These are phyloP conservation scores for Epinotia demarniana DNA, from an alignment of 2,888 invertebrate species.

Conservation along the genomic window DNA sequence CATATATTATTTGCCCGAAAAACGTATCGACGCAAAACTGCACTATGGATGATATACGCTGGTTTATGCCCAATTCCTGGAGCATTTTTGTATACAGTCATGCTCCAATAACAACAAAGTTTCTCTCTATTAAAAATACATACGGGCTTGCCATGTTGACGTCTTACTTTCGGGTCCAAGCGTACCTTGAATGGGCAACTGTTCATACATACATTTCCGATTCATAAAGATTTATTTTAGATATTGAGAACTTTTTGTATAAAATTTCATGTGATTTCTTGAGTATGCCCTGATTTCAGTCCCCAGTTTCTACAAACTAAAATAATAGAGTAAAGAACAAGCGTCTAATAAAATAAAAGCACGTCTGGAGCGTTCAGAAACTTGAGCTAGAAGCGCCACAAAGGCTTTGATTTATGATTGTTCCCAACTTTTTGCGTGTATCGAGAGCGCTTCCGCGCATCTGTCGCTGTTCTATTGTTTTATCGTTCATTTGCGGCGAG, in stretches of 20 bases:
- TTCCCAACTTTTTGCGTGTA: slow-evolving; percentile 2
- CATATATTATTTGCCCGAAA: too few species aligned
- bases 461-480: slow-evolving; percentile 12
- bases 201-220: not conserved
- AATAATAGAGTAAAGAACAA: not conserved
- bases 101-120: too few species aligned
- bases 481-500: not conserved
- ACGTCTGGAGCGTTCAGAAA: slow-evolving; percentile 3
- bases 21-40: too few species aligned
- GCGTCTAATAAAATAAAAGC: slow-evolving; percentile 15
- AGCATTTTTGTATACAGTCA: too few species aligned
- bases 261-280: too few species aligned
- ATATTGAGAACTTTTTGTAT: too few species aligned
- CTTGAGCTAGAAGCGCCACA: not conserved
- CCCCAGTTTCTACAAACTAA: not conserved
- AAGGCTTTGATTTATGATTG: slow-evolving; percentile 3
- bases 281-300: not conserved
- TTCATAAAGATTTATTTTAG: not conserved
- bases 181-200: too few species aligned
- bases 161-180: too few species aligned
- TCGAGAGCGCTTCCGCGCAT: slow-evolving; percentile 1
- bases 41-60: too few species aligned
- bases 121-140: too few species aligned
- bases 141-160: too few species aligned
- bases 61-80: too few species aligned